Evolutionary conservation across 2,113 vertebrate species (phyloP).

Genomic region (Podarcis raffonei): DNA sequence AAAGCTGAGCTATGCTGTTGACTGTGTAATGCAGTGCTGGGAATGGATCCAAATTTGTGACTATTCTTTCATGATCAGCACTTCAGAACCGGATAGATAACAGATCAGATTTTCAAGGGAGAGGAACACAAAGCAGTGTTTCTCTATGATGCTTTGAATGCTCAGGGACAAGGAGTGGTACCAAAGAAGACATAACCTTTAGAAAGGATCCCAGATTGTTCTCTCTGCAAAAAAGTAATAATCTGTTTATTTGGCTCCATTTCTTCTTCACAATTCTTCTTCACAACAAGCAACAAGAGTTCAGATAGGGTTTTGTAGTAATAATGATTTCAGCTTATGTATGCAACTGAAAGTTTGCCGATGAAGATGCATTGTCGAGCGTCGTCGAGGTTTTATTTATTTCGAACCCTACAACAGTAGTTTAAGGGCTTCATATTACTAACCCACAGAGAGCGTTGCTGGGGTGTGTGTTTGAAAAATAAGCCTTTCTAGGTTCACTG

Average conservation of each 20-base stretch:
- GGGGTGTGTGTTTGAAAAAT: neutral
- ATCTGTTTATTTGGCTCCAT: neutral
- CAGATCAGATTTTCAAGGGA: slow-evolving; percentile 6
- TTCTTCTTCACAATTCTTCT: slow-evolving; percentile 33
- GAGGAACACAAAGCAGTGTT: slow-evolving; percentile 6
- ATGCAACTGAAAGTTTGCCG: slow-evolving; percentile 26
- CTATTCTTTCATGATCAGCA: slow-evolving; percentile 18
- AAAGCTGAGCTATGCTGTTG: slow-evolving; percentile 11
- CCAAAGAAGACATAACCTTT: slow-evolving; percentile 8
- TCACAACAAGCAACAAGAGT: slow-evolving; percentile 7
- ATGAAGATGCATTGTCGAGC: slow-evolving; percentile 24
- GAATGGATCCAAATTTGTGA: slow-evolving; percentile 45
- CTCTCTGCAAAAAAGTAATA: slow-evolving; percentile 28
- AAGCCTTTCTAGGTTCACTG: slow-evolving; percentile 24
- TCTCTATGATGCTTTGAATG: neutral
- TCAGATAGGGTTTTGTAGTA: slow-evolving; percentile 3
- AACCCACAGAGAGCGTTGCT: slow-evolving; percentile 19
- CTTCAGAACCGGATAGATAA: slow-evolving; percentile 35
- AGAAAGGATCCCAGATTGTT: neutral
- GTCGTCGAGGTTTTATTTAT: neutral
- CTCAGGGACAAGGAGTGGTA: neutral
- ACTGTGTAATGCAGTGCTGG: slow-evolving; percentile 26
- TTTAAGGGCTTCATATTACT: slow-evolving; percentile 31
- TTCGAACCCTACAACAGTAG: slow-evolving; percentile 19
- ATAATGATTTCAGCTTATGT: neutral